Percentiles rank a stretch among this genome's conserved stretches.
phyloP scores from a whole-genome alignment of 2,113 vertebrate species.

The Aphyosemion australe region DNA sequence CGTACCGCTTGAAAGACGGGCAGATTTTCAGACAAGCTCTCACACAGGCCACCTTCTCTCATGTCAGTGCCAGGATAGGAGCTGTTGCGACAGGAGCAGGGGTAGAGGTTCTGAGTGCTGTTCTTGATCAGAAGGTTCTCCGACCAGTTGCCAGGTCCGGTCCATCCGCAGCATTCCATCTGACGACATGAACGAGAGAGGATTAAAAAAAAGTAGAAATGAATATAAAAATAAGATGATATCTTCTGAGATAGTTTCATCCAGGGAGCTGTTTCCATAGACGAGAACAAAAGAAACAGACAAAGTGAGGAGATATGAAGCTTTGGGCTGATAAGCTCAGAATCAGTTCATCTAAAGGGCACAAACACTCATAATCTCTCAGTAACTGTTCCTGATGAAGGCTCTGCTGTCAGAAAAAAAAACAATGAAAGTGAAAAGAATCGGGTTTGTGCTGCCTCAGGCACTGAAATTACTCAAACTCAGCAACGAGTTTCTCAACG shows the following conservation, averaged over 20 bases:
- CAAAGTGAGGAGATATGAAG: background rate
- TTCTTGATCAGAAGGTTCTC: constrained; percentile 79
- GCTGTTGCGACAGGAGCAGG: constrained; percentile 85
- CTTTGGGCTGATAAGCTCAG: background rate
- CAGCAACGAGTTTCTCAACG: background rate
- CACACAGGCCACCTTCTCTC: constrained; percentile 78
- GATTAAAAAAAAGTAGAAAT: background rate
- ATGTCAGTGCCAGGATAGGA: background rate
- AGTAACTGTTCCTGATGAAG: background rate
- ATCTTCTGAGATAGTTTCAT: background rate
- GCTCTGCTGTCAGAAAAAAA: background rate
- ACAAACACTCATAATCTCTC: background rate
- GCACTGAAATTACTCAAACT: background rate
- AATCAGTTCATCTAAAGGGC: constrained; percentile 3
- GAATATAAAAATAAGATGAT: background rate
- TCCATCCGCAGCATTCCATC: constrained; percentile 92
- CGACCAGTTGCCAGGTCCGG: constrained; percentile 84
- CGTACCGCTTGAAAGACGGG: constrained; percentile 81
- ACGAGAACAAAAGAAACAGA: constrained; percentile 19
- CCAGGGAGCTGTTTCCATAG: constrained; percentile 29
- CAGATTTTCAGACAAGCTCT: constrained; percentile 22
- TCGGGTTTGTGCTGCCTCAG: background rate
- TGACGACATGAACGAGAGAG: constrained; percentile 37
- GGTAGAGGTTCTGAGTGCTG: constrained; percentile 61
- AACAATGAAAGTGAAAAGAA: background rate